Evolutionary conservation across 1,140 invertebrate species (phyloP).

Genomic region (Chionoecetes opilio): DNA sequence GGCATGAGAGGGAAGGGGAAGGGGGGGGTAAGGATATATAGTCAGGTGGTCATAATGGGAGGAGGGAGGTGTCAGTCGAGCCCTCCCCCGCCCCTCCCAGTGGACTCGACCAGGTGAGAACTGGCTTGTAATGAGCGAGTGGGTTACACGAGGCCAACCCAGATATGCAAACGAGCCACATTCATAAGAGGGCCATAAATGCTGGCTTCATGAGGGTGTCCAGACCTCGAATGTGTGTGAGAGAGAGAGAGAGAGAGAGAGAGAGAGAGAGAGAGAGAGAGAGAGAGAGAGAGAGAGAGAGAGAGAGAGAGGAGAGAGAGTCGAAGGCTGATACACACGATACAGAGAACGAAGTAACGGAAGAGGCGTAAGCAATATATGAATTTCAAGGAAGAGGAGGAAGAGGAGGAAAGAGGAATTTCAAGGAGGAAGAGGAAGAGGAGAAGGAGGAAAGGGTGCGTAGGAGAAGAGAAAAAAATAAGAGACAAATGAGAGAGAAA

Average conservation of each 20-base stretch:
- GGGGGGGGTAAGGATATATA: neutral
- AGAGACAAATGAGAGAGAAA: neutral
- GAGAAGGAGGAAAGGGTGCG: neutral
- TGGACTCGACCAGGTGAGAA: constrained; percentile 72
- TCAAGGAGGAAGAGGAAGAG: neutral
- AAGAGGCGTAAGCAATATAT: neutral
- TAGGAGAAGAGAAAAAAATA: neutral
- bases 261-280: neutral
- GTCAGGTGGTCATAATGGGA: neutral
- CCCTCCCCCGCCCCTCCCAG: constrained; percentile 58
- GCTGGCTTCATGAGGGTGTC: constrained; percentile 62
- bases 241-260: constrained; percentile 1
- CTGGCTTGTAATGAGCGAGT: constrained; percentile 69
- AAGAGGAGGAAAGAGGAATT: neutral
- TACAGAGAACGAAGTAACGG: neutral
- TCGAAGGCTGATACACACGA: neutral
- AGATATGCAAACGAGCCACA: constrained; percentile 78
- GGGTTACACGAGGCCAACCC: constrained; percentile 69
- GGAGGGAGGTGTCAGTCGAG: neutral
- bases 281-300: neutral
- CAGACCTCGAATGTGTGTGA: neutral
- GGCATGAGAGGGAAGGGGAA: neutral
- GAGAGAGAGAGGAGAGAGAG: neutral
- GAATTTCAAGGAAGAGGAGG: neutral
- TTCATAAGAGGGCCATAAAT: constrained; percentile 73